Conservation (phyloP, 1,140 invertebrate genomes). For the Copidosoma floridanum region DNA sequence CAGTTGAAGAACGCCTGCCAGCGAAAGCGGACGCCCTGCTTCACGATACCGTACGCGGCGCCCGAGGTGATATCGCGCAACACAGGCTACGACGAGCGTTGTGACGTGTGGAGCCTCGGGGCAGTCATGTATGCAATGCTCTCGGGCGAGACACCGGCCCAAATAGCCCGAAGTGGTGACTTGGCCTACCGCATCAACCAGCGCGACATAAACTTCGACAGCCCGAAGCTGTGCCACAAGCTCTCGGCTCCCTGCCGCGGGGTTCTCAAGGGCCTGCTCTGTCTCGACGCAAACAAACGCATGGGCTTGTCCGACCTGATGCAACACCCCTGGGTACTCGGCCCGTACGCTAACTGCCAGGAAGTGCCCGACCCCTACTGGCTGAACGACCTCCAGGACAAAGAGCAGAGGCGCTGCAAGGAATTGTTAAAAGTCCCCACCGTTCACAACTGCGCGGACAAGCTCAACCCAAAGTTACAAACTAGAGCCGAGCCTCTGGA, state of each 20-base stretch:
- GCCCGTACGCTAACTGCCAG: not conserved
- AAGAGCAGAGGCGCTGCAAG: no score
- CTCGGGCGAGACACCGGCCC: slow-evolving; percentile 81
- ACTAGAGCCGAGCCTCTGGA: not conserved
- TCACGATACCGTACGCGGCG: slow-evolving; percentile 86
- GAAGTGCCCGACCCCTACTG: not conserved
- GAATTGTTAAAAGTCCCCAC: no score
- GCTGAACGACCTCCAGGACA: no score
- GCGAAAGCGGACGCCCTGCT: slow-evolving; percentile 78
- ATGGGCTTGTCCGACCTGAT: slow-evolving; percentile 68
- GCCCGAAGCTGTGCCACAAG: slow-evolving; percentile 61
- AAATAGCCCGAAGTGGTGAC: slow-evolving; percentile 64
- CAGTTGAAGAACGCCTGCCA: slow-evolving; percentile 66
- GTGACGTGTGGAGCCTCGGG: slow-evolving; percentile 91
- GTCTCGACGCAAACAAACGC: slow-evolving; percentile 74
- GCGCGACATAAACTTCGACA: slow-evolving; percentile 74
- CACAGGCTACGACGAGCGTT: slow-evolving; percentile 83
- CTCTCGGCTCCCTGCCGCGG: slow-evolving; percentile 75
- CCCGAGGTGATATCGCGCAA: slow-evolving; percentile 77
- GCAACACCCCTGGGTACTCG: slow-evolving; percentile 64
- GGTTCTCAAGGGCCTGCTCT: slow-evolving; percentile 74
- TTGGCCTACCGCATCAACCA: slow-evolving; percentile 78
- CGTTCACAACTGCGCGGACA: no score
- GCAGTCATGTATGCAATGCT: slow-evolving; percentile 90
- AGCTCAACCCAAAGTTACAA: no score